Conservation (phyloP, 2,797 vertebrate genomes). For the Mus caroli region DNA sequence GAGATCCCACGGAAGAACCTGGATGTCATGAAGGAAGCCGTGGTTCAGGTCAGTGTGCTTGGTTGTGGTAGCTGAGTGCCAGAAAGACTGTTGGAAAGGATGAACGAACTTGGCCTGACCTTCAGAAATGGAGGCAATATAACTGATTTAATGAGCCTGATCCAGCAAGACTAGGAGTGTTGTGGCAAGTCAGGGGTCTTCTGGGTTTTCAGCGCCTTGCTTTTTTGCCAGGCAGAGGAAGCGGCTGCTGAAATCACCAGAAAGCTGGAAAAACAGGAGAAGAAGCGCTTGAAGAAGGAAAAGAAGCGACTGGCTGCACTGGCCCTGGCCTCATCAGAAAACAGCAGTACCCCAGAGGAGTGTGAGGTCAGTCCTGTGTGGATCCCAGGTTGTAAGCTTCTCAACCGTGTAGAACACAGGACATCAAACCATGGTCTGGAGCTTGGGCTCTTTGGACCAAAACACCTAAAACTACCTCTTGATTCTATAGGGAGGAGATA, state of each 20-base stretch:
- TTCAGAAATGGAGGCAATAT: conserved; percentile 90
- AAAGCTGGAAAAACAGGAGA: conserved; percentile 95
- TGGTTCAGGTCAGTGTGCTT: conserved; percentile 91
- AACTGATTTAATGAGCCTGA: conserved; percentile 99
- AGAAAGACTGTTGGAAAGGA: conserved; percentile 90
- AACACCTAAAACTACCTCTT: conserved; percentile 74
- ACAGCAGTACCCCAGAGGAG: conserved; percentile 58
- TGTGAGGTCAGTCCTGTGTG: conserved; percentile 66
- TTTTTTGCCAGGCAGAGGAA: conserved; percentile 90
- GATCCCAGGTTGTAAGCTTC: background rate
- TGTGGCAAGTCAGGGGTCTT: background rate
- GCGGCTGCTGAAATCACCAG: conserved; percentile 92
- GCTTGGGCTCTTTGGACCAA: conserved; percentile 44
- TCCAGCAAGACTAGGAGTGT: conserved; percentile 75
- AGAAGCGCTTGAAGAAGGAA: conserved; percentile 93
- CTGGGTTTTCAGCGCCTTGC: rapidly evolving
- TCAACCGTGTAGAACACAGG: conserved; percentile 29
- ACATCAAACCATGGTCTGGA: conserved; percentile 8
- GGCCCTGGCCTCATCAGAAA: conserved; percentile 86
- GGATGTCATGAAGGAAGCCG: conserved; percentile 97
- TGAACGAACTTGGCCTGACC: conserved; percentile 91
- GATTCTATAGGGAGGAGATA: conserved; percentile 77
- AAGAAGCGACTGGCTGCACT: conserved; percentile 89
- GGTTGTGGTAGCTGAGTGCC: rapidly evolving
- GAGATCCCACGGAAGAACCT: conserved; percentile 96